Conservation (phyloP, 1,140 invertebrate genomes). For the Neodiprion pinetum region DNA sequence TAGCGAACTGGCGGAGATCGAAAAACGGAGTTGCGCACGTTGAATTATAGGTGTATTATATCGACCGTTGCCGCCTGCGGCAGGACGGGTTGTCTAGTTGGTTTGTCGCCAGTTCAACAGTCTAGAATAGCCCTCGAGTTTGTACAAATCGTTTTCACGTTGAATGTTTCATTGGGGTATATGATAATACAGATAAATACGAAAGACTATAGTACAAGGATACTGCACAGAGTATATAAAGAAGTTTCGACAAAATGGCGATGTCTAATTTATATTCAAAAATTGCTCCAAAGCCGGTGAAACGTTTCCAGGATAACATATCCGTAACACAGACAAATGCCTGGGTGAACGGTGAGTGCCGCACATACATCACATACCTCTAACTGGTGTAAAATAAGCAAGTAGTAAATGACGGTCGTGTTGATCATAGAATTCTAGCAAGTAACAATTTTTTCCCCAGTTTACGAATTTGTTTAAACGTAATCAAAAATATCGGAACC, state of each 20-base stretch:
- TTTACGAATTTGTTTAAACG: background rate
- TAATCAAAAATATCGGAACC: background rate
- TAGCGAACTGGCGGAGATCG: background rate
- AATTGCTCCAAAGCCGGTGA: conserved; percentile 73
- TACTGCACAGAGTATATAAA: background rate
- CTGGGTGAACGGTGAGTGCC: conserved; percentile 83
- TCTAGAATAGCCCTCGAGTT: too few species aligned
- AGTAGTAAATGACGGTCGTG: background rate
- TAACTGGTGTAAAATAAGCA: background rate
- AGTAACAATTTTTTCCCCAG: background rate
- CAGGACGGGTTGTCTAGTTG: background rate
- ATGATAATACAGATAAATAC: background rate
- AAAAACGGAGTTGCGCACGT: background rate
- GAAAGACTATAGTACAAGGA: background rate
- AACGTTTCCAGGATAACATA: conserved; percentile 73
- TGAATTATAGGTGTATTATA: background rate
- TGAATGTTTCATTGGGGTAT: too few species aligned
- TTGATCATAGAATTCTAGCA: background rate
- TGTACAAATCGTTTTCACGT: too few species aligned
- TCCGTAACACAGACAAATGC: conserved; percentile 80
- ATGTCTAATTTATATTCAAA: conserved; percentile 80
- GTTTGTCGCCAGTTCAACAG: conserved; percentile 35
- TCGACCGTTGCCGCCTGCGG: background rate
- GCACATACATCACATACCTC: background rate
- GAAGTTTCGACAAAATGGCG: conserved; percentile 55